These are phyloP conservation scores for Abrostola tripartita DNA, from an alignment of 2,888 invertebrate species.

Conservation along the genomic window DNA sequence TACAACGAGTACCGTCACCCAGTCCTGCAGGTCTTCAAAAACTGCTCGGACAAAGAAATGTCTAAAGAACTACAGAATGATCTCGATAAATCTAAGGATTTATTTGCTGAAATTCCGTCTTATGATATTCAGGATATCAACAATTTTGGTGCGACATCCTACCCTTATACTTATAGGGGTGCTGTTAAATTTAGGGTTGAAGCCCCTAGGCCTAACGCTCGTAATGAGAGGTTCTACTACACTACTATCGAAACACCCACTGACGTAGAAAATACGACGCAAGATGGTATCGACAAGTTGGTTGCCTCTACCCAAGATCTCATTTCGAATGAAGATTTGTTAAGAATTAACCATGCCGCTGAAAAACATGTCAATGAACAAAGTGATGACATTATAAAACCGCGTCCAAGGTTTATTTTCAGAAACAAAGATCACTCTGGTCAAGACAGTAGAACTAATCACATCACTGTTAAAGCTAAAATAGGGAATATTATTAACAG, in stretches of 20 bases:
- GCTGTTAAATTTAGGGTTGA: conserved; percentile 73
- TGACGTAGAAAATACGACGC: conserved; percentile 57
- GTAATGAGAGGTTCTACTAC: conserved; percentile 76
- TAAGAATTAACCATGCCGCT: conserved; percentile 88
- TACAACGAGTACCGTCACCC: conserved; percentile 63
- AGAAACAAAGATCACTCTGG: conserved; percentile 58
- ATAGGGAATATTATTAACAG: conserved; percentile 74
- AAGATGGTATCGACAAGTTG: conserved; percentile 81
- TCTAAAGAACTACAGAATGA: conserved; percentile 61
- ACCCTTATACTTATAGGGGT: conserved; percentile 67
- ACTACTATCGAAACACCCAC: conserved; percentile 64
- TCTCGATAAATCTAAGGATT: conserved; percentile 62
- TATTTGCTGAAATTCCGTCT: conserved; percentile 64
- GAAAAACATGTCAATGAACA: conserved; percentile 72
- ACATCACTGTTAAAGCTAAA: conserved; percentile 76
- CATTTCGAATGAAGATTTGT: conserved; percentile 89
- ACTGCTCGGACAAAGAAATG: conserved; percentile 68
- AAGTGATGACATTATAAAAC: conserved; percentile 77
- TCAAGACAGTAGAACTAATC: conserved; percentile 63
- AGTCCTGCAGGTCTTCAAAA: conserved; percentile 79
- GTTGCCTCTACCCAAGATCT: conserved; percentile 89
- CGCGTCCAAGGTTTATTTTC: conserved; percentile 63
- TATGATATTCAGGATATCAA: conserved; percentile 68
- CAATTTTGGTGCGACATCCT: conserved; percentile 74
- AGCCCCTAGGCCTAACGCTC: conserved; percentile 67